Base-by-base conservation (phyloP, 37 sponge, comb jelly and placozoan genomes). In the Halisarca cf. caerulea region DNA sequence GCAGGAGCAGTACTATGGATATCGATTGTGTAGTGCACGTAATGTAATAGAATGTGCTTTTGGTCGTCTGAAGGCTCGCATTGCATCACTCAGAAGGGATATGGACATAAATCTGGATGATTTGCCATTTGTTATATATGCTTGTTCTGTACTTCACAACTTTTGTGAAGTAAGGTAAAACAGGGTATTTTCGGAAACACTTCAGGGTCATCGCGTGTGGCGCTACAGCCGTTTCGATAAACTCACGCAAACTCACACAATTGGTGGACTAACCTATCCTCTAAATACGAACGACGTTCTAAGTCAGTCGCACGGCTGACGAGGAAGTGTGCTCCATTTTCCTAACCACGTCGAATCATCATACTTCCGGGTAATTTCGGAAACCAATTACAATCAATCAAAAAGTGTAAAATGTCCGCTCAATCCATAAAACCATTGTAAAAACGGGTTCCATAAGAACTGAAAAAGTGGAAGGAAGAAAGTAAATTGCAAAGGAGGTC, bases 121-220 rank as follows among this genome's bases (percentile, higher is more conserved):
- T n/a, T n/a, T n/a, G n/a, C n/a, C n/a, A n/a, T n/a, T n/a, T n/a
- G n/a, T n/a, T n/a, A n/a, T n/a, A n/a, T n/a, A n/a, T n/a, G n/a
- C n/a, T n/a, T n/a, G n/a, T n/a, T n/a, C n/a, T n/a, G n/a, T n/a
- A n/a, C n/a, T n/a, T n/a, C n/a, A n/a, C n/a, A n/a, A n/a, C n/a
- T n/a, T n/a, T n/a, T n/a, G n/a, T n/a, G n/a, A n/a, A n/a, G n/a
- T 66, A 66, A 66, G 68, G 28, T 66, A 66, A n/a, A 27, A 18
- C 68, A 66, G 68, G 68, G 68, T 66, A 66, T 24, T 66, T 66
- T n/a, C 68, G 68, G 68, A 66, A 66, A 66, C 68, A 25, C 68
- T 66, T 66, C 68, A 66, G 27, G 68, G 9, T 24, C 23, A 66
- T 66, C 23, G 68, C 23, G 68, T 66, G 28, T n/a, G 21, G 68